Conservation (phyloP, 1,140 invertebrate species). For the Danaus plexippus region DNA sequence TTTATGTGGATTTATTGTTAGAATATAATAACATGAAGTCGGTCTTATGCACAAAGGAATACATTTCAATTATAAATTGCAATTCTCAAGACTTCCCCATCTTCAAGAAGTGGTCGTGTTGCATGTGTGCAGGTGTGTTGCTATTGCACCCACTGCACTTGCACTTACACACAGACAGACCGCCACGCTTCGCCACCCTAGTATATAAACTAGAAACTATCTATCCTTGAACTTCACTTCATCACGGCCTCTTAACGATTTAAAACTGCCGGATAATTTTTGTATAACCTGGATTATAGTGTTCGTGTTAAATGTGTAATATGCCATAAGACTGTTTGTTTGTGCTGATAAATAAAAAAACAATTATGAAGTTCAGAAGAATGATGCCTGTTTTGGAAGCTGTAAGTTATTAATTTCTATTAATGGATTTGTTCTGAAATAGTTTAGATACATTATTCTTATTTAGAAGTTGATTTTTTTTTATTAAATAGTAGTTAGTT, state of each 20-base stretch:
- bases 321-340: slow-evolving; percentile 18
- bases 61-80: too few relatives aligned
- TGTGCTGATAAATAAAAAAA: slow-evolving; percentile 9
- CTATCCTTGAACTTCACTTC: slow-evolving; percentile 68
- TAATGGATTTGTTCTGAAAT: slow-evolving; percentile 1
- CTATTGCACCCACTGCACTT: slow-evolving; percentile 33
- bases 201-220: slow-evolving; percentile 55
- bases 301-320: slow-evolving; percentile 26
- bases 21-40: too few relatives aligned
- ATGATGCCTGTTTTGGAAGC: slow-evolving; percentile 9
- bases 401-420: background rate
- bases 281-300: slow-evolving; percentile 17
- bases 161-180: slow-evolving; percentile 29
- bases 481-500: too few relatives aligned
- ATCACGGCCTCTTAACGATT: slow-evolving; percentile 29
- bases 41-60: too few relatives aligned
- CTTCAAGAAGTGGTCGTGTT: slow-evolving; percentile 19
- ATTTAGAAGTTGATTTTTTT: too few relatives aligned
- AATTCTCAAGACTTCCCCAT: too few relatives aligned
- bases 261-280: slow-evolving; percentile 8
- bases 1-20: too few relatives aligned
- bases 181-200: slow-evolving; percentile 57
- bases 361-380: slow-evolving; percentile 12
- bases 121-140: slow-evolving; percentile 33
- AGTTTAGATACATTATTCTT: too few relatives aligned